Evolutionary conservation across 2,113 vertebrate genomes (phyloP), one percentile per base, ranked within the genome.

Genomic region (Vulpes lagopus): DNA sequence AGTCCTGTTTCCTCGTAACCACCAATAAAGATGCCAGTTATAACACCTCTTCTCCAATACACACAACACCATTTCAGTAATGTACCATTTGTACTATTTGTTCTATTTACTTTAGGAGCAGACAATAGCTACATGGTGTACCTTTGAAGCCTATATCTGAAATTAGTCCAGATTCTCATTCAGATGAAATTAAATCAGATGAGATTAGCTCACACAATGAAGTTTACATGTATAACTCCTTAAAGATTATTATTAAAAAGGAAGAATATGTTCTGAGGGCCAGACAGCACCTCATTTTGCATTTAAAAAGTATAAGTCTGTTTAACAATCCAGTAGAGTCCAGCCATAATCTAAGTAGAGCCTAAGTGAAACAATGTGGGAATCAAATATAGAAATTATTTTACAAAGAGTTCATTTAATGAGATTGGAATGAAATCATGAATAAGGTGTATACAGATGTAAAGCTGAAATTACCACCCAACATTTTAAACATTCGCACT

Each of bases 381-480:
- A 55, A 43, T 89, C 86, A 80, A 94, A 95, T 83, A 73, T 5
- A 96, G 78, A 90, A 55, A 67, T 83, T 49, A 80, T 65, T 94
- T 81, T 81, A 84, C 60, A 78, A 93, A 14, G 9, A 92, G 20
- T 94, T 85, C 67, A 67, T 73, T 86, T 96, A 94, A 96, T 84
- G 38, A 95, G 20, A 92, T 90, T 64, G 92, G 32, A 80, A 76
- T 67, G 35, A 94, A 83, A 85, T 85, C 91, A 64, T 65, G 79
- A 93, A 79, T 73, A 59, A 74, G 30, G n/a, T 17, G 22, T 11
- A 67, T 11, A 91, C 8, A 64, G 7, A 74, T 20, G 19, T 79
- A 78, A 83, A 96, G 60, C 57, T 89, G 67, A 96, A 92, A 92
- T 96, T 81, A 82, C 62, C n/a, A 65, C 25, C 59, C 19, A n/a